These are phyloP conservation scores for Pagetopsis macropterus DNA, from an alignment of 2,797 vertebrate genomes.

Conservation along the genomic window DNA sequence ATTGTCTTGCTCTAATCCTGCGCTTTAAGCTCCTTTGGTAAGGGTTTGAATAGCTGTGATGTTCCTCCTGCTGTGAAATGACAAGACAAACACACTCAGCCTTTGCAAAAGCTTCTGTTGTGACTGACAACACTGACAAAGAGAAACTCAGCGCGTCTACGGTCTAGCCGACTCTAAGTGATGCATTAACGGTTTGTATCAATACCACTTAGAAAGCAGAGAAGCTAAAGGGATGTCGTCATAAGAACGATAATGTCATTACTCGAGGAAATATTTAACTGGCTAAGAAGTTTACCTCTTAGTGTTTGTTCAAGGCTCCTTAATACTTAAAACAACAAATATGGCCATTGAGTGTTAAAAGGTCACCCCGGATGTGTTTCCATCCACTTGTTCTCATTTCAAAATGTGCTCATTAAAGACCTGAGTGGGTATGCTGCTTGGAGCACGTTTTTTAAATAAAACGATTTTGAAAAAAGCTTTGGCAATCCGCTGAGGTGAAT, in stretches of 20 bases:
- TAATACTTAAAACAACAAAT: not conserved
- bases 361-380: not conserved
- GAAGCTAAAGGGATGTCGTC: not conserved
- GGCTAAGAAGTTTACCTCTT: not conserved
- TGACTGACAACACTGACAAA: constrained; percentile 20
- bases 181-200: constrained; percentile 14
- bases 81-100: constrained; percentile 48
- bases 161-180: constrained; percentile 10
- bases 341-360: not conserved
- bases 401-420: too few relatives aligned
- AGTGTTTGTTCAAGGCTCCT: not conserved
- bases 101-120: constrained; percentile 41
- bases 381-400: not conserved
- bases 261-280: not conserved
- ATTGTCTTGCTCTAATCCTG: constrained; percentile 56
- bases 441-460: too few relatives aligned
- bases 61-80: constrained; percentile 55
- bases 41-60: constrained; percentile 53
- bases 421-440: too few relatives aligned
- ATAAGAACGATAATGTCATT: not conserved
- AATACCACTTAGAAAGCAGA: not conserved
- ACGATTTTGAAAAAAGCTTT: too few relatives aligned
- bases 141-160: constrained; percentile 32
- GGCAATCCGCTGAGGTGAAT: not conserved
- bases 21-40: constrained; percentile 42